Conservation (phyloP, 1,140 invertebrate genomes). For the Mizuhopecten yessoensis region DNA sequence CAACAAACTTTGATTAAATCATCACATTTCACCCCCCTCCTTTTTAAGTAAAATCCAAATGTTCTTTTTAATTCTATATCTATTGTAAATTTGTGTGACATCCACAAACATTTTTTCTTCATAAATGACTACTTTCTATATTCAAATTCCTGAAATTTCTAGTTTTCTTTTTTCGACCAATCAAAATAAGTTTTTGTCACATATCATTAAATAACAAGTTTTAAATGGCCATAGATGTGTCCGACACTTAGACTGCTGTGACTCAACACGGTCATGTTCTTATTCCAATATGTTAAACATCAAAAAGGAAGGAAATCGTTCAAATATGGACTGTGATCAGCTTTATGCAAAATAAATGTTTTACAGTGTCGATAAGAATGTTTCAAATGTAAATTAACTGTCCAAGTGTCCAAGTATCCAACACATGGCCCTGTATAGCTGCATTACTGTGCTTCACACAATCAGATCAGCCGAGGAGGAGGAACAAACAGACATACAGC, state of each 20-base stretch:
- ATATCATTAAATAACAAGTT: background rate
- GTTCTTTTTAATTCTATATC: background rate
- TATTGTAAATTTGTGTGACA: no score
- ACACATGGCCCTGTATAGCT: constrained; percentile 1
- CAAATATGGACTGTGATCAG: background rate
- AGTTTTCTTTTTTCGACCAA: background rate
- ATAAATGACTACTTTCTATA: no score
- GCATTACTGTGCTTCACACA: background rate
- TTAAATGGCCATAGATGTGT: background rate
- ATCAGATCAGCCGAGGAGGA: constrained; percentile 10
- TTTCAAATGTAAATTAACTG: background rate
- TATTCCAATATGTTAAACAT: no score
- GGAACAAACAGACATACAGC: background rate
- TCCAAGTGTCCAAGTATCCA: background rate
- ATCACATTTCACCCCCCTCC: no score
- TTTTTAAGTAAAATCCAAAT: background rate
- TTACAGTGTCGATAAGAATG: no score
- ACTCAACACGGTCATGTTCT: background rate
- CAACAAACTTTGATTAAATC: background rate
- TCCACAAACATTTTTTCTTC: no score
- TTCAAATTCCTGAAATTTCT: background rate
- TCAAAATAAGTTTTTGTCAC: background rate
- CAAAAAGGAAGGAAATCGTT: no score
- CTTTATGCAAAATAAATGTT: background rate
- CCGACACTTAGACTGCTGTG: background rate